A percentile compares a stretch with the other conserved stretches of the same genome.
Conservation (phyloP, 1,140 invertebrate species). For the Drosophila arizonae region DNA sequence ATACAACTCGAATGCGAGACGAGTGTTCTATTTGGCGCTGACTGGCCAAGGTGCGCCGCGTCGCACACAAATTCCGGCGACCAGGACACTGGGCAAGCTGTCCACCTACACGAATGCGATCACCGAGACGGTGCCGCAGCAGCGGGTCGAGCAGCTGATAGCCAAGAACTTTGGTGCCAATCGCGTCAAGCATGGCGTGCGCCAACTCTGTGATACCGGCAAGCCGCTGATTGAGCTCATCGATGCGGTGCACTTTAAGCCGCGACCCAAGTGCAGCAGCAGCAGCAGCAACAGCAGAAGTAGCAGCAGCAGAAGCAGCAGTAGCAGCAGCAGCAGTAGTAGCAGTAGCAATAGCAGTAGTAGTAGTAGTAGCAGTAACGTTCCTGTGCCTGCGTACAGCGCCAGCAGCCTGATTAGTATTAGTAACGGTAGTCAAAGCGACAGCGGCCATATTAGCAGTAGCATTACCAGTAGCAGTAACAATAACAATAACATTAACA, state of each 20-base stretch:
- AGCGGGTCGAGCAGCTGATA: slow-evolving; percentile 84
- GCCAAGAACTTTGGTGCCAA: slow-evolving; percentile 81
- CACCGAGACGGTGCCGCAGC: slow-evolving; percentile 86
- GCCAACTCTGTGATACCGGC: slow-evolving; percentile 83
- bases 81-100: slow-evolving; percentile 87
- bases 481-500: slow-evolving; percentile 50
- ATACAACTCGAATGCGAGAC: slow-evolving; percentile 88
- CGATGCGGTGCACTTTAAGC: slow-evolving; percentile 69
- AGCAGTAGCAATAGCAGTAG: slow-evolving; percentile 41
- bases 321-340: slow-evolving; percentile 36
- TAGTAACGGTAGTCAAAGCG: slow-evolving; percentile 79
- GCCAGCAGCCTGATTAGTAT: slow-evolving; percentile 76
- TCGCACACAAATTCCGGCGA: slow-evolving; percentile 87
- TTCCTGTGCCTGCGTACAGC: slow-evolving; percentile 70
- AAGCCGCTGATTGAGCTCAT: slow-evolving; percentile 78
- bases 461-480: slow-evolving; percentile 57
- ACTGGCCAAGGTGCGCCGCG: slow-evolving; percentile 88
- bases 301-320: slow-evolving; percentile 38
- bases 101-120: slow-evolving; percentile 88
- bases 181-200: slow-evolving; percentile 82
- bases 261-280: slow-evolving; percentile 65
- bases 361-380: slow-evolving; percentile 66
- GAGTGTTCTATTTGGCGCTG: slow-evolving; percentile 90
- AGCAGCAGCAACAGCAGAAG: slow-evolving; percentile 24
- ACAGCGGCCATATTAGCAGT: slow-evolving; percentile 72